Base-by-base conservation (phyloP, 2,113 vertebrate species). In the Xenotilapia flavipinnis region DNA sequence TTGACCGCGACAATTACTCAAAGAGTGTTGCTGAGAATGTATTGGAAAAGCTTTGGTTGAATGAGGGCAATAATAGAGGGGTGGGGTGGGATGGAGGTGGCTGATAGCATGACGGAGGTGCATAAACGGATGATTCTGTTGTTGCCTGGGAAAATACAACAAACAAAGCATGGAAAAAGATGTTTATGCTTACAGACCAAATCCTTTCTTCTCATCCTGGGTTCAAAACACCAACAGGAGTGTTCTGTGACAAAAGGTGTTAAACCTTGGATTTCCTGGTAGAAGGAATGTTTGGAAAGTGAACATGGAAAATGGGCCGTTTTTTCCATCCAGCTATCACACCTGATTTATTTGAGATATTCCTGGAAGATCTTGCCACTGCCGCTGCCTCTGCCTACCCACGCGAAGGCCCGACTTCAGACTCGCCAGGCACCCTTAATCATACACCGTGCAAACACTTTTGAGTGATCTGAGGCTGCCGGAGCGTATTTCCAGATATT, bases 311-410 rank as follows among this genome's bases (percentile, higher is more conserved):
- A 91, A 90, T 51, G 79, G 83, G 84, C 56, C 15, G 60, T 80
- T 93, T 88, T 95, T 95, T 95, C 95, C 95, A 70, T 87, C 92
- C 85, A 54, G 92, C 94, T 75, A 93, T 96, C 94, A 95, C 94
- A 96, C 95, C 95, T 96, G 96, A 96, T 96, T 96, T 96, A 95
- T 95, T 91, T 95, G 92, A 95, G 92, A 94, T 95, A 93, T 94
- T 96, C 94, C 94, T 96, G 95, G 93, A 96, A 96, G 86, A 91
- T 86, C 79, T 83, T 92, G 93, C 94, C 93, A 87, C 91, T 83
- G 86, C 91, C 49, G 68, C 87, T 86, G 91, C 89, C 89, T 91
- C 73, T 80, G 65, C 87, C 54, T 91, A 54, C 89, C 87, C 86
- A 92, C 86, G 36, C 83, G 11, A 86, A 84, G 85, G 75, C 82